Conservation (phyloP, 2,888 invertebrate genomes). For the Lycaena phlaeas region DNA sequence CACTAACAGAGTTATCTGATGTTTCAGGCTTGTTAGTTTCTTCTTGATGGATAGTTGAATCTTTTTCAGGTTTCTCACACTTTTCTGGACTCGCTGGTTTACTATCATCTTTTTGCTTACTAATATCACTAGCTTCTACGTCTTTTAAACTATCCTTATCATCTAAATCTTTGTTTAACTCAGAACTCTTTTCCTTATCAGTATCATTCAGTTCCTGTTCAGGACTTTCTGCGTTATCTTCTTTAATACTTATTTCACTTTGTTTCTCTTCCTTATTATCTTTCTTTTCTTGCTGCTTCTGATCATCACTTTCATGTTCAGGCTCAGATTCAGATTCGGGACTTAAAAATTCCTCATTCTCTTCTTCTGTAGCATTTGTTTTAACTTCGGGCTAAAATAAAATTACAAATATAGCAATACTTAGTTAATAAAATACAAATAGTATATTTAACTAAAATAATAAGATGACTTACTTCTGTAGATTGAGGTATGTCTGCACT, state of each 20-base stretch:
- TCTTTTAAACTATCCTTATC: slow-evolving; percentile 26
- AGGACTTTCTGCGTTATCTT: slow-evolving; percentile 13
- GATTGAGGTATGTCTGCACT: slow-evolving; percentile 37
- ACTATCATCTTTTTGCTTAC: slow-evolving; percentile 12
- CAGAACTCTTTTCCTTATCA: slow-evolving; percentile 14
- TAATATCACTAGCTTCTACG: slow-evolving; percentile 20
- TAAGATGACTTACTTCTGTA: not conserved
- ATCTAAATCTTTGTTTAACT: slow-evolving; percentile 15
- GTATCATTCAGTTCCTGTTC: slow-evolving; percentile 19
- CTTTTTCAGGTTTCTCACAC: not conserved
- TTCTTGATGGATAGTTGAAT: slow-evolving; percentile 3
- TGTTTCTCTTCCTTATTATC: slow-evolving; percentile 16
- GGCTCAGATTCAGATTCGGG: slow-evolving; percentile 62
- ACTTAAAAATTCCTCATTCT: slow-evolving; percentile 64
- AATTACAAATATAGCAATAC: not conserved
- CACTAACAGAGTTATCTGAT: slow-evolving; percentile 53
- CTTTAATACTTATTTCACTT: slow-evolving; percentile 14
- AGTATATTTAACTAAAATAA: no score
- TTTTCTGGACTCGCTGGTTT: slow-evolving; percentile 11
- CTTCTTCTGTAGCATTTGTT: slow-evolving; percentile 45
- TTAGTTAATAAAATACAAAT: no score
- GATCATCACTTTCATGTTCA: slow-evolving; percentile 44
- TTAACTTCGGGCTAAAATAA: slow-evolving; percentile 29
- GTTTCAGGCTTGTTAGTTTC: slow-evolving; percentile 1
- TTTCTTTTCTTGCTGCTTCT: slow-evolving; percentile 20